Evolutionary conservation across 2,888 invertebrate genomes (phyloP).

Genomic region (Ophion slaviceki): DNA sequence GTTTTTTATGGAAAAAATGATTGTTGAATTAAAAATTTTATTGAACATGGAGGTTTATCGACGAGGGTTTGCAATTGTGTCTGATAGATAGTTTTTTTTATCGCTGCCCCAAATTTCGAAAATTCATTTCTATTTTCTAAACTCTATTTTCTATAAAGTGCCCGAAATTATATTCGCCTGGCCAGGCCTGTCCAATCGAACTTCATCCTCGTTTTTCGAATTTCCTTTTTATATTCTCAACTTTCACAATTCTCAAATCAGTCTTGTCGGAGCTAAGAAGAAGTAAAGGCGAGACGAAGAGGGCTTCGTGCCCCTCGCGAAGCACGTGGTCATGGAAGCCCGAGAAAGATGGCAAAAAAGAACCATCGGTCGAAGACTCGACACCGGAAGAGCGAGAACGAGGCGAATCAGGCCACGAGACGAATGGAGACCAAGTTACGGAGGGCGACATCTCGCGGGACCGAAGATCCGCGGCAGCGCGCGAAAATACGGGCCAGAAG

Average conservation of each 20-base stretch:
- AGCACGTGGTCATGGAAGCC: conserved; percentile 35
- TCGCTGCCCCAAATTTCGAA: too few species aligned
- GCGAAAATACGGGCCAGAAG: not conserved
- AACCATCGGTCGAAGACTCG: not conserved
- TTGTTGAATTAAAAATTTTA: too few species aligned
- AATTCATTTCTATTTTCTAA: too few species aligned
- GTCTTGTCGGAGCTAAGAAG: conserved; percentile 51
- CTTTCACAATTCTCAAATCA: not conserved
- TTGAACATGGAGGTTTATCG: too few species aligned
- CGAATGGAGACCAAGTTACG: not conserved
- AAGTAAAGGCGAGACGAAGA: conserved; percentile 18
- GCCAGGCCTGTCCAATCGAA: too few species aligned
- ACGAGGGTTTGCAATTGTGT: too few species aligned
- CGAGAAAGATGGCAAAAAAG: not conserved
- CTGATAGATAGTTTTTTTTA: too few species aligned
- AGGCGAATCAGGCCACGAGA: not conserved
- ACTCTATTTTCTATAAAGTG: too few species aligned
- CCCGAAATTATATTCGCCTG: too few species aligned
- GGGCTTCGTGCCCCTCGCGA: conserved; percentile 43
- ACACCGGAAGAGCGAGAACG: not conserved
- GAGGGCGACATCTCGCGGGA: not conserved
- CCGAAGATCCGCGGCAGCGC: not conserved
- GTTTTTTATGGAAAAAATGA: too few species aligned
- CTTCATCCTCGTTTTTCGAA: too few species aligned
- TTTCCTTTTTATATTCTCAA: not conserved